A percentile compares a stretch with the other conserved stretches of the same genome.
Evolutionary conservation across 2,888 invertebrate species (phyloP).

Genomic region (Cotesia congregata): DNA sequence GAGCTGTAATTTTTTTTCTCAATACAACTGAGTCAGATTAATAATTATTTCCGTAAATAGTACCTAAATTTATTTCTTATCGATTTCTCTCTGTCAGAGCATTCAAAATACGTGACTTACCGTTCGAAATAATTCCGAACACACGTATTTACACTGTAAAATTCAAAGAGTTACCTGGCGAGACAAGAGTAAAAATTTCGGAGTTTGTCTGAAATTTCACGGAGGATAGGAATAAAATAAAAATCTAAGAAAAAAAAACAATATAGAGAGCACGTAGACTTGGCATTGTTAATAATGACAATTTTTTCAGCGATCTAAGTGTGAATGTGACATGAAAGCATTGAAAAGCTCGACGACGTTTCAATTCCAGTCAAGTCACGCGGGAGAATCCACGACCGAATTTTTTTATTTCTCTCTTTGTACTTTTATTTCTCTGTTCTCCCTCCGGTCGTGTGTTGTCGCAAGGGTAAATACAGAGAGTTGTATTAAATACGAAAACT

Average conservation of each 20-base stretch:
- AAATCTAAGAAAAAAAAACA: slow-evolving; percentile 13
- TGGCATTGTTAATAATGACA: background rate
- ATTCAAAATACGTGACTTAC: no score
- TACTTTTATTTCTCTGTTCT: background rate
- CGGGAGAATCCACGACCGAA: background rate
- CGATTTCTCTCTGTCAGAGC: no score
- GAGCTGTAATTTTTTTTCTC: no score
- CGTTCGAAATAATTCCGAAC: no score
- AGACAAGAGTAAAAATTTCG: no score
- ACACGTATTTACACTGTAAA: no score
- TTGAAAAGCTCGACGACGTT: slow-evolving; percentile 7
- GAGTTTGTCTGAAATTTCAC: background rate
- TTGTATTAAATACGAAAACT: slow-evolving; percentile 52
- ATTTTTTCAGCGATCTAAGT: background rate
- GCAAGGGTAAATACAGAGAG: background rate
- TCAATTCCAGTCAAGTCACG: slow-evolving; percentile 9
- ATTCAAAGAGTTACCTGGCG: no score
- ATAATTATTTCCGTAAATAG: no score
- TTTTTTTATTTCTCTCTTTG: background rate
- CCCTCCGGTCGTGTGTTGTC: slow-evolving; percentile 1
- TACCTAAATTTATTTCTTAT: no score
- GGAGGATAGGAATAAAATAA: slow-evolving; percentile 8
- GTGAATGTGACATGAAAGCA: background rate
- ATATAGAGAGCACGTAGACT: background rate
- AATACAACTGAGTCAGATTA: no score